Percentiles rank a stretch among this genome's conserved stretches.
phyloP scores from a whole-genome alignment of 2,113 vertebrate genomes.

The Cairina moschata region DNA sequence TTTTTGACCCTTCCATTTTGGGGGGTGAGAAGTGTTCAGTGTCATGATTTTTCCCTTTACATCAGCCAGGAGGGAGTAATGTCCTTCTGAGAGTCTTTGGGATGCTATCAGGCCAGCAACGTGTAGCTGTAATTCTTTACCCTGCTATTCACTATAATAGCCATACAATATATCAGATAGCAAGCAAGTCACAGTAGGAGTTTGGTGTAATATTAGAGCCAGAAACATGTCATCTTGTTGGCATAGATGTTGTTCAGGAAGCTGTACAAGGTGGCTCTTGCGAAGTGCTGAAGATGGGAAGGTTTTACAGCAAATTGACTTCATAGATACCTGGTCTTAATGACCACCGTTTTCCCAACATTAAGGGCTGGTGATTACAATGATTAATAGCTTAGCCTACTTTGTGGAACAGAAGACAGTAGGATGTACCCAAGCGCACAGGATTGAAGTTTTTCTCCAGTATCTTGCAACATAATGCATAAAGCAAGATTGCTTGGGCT shows the following conservation, averaged over 20 bases:
- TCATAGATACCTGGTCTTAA: neutral
- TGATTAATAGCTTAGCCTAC: neutral
- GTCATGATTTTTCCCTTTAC: neutral
- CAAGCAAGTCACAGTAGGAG: neutral
- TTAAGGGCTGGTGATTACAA: neutral
- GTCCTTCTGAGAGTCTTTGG: neutral
- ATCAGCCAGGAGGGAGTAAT: neutral
- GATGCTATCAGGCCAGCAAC: neutral
- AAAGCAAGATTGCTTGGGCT: neutral
- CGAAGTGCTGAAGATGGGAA: neutral
- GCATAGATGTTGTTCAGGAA: neutral
- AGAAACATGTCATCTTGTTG: neutral
- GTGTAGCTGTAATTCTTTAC: neutral
- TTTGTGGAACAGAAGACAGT: neutral
- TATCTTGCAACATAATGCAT: conserved; percentile 4
- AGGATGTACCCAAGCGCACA: neutral
- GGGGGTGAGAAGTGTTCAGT: neutral
- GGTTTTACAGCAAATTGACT: neutral
- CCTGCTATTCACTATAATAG: neutral
- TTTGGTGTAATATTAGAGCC: neutral
- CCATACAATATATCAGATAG: neutral
- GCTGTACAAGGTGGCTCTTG: neutral
- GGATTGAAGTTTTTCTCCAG: conserved; percentile 50
- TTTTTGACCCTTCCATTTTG: neutral
- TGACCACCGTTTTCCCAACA: neutral